phyloP scores from a whole-genome alignment of 1,140 invertebrate species.

The Rhysida immarginata region DNA sequence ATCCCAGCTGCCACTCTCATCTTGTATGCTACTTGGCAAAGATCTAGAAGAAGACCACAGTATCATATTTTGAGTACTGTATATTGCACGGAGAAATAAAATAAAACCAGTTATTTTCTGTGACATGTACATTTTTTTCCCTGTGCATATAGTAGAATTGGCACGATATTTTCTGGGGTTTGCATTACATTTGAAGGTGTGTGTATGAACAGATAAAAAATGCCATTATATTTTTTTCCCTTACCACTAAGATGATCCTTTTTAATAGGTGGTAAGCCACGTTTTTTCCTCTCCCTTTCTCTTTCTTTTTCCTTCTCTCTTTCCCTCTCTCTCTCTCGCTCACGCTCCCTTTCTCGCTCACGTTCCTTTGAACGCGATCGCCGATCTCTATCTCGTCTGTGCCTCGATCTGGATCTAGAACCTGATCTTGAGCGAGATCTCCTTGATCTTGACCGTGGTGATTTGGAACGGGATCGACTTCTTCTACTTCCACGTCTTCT shows the following conservation, averaged over 20 bases:
- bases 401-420: background rate
- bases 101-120: too few relatives aligned
- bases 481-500: background rate
- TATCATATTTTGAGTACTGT: too few relatives aligned
- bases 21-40: too few relatives aligned
- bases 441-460: background rate
- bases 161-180: too few relatives aligned
- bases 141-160: too few relatives aligned
- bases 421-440: background rate
- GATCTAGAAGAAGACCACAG: too few relatives aligned
- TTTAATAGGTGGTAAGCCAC: background rate
- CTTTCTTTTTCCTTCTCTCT: background rate
- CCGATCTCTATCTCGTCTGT: background rate
- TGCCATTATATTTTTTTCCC: too few relatives aligned
- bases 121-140: too few relatives aligned
- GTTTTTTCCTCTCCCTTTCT: conserved; percentile 2
- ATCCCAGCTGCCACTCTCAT: too few relatives aligned
- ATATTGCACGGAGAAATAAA: too few relatives aligned
- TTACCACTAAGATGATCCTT: background rate
- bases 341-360: background rate
- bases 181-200: too few relatives aligned
- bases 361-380: background rate
- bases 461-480: background rate
- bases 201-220: too few relatives aligned
- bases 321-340: background rate